Evolutionary conservation across 2,888 invertebrate genomes (phyloP), one percentile per base, ranked within the genome.

Genomic region (Pristionchus maxplancki): DNA sequence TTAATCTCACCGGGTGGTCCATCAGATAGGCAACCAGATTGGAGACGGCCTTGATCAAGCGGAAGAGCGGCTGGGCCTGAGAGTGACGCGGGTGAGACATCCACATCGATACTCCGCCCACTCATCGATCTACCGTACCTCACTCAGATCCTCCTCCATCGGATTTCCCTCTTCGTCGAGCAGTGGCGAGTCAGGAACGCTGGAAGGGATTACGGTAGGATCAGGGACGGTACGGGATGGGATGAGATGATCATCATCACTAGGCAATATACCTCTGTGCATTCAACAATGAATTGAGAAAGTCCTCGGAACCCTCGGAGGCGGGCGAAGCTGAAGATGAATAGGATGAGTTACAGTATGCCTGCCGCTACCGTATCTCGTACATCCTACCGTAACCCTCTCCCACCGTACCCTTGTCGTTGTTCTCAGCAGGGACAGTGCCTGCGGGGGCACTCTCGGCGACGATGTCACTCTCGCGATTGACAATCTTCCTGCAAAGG

Each of bases 21-120:
- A 74, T 74, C 40, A 74, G 74, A 44, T 74, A 74, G 20, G 40
- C 40, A 6, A 74, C 74, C 24, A 74, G 74, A 74, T 74, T 74
- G 20, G 74, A 40, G 1, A 74, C 40, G 20, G 74, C 74, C 15
- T 40, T 74, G n/a, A 74, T 44, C 24, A 74, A 11, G 20, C 74
- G 74, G n/a, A 40, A 17, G 40, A 74, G 17, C 24, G 40, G 24
- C 8, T 20, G 74, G 34, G 40, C 40, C 74, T 74, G 74, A 2
- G 13, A 74, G 24, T 9, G 74, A 74, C 20, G 64, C 13, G 24
- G 28, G 17, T 24, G 24, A 40, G 31, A 62, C n/a, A 62, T n/a
- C 62, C n/a, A 62, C 24, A 1, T 24, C 20, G 28, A 62, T 11
- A 28, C 62, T 62, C 62, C 28, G 24, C 62, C 62, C 34, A 34